Percentiles rank a stretch among this genome's conserved stretches.
phyloP scores from a whole-genome alignment of 2,888 invertebrate species.

The Pecten maximus region DNA sequence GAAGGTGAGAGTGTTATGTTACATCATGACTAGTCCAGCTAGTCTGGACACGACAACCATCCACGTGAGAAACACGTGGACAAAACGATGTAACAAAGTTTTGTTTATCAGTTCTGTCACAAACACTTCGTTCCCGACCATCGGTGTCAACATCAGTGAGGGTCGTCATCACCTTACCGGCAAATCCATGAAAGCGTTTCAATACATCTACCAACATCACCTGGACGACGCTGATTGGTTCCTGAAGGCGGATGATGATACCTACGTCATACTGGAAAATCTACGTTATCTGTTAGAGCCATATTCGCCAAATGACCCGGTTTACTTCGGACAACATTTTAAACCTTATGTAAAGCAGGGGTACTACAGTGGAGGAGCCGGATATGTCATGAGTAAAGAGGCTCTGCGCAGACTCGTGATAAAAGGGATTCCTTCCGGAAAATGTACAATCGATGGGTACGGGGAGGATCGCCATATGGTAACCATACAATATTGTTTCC shows the following conservation, averaged over 20 bases:
- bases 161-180: slow-evolving; percentile 96
- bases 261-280: slow-evolving; percentile 97
- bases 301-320: slow-evolving; percentile 88
- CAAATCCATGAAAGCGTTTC: slow-evolving; percentile 96
- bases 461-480: slow-evolving; percentile 74
- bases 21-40: slow-evolving; percentile 96
- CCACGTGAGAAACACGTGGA: slow-evolving; percentile 98
- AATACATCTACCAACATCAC: slow-evolving; percentile 91
- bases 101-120: slow-evolving; percentile 83
- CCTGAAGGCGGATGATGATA: slow-evolving; percentile 98
- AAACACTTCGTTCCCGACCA: slow-evolving; percentile 89
- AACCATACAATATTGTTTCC: too few species aligned
- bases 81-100: slow-evolving; percentile 87
- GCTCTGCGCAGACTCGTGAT: slow-evolving; percentile 90
- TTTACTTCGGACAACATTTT: slow-evolving; percentile 87
- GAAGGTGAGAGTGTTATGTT: slow-evolving; percentile 94
- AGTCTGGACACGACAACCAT: slow-evolving; percentile 94
- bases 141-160: slow-evolving; percentile 91
- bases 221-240: slow-evolving; percentile 96
- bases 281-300: slow-evolving; percentile 92
- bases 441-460: slow-evolving; percentile 66
- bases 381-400: slow-evolving; percentile 94
- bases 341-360: slow-evolving; percentile 72
- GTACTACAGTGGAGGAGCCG: slow-evolving; percentile 85
- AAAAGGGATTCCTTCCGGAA: slow-evolving; percentile 80